phyloP scores from a whole-genome alignment of 2,888 invertebrate species.

The Agrotis segetum region DNA sequence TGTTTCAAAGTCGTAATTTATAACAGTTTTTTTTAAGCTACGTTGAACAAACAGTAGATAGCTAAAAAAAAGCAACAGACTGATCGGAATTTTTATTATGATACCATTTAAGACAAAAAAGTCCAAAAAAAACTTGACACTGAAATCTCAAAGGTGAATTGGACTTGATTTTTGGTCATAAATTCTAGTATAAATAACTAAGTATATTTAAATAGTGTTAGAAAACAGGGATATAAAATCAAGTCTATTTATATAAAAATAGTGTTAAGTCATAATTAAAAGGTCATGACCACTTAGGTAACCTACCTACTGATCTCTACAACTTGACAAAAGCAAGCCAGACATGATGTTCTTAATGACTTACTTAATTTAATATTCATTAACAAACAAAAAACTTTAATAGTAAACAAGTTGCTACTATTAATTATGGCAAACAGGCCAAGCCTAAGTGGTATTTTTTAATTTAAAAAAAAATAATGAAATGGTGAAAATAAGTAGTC shows the following conservation, averaged over 20 bases:
- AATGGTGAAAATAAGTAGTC: too few species aligned
- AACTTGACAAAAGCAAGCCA: background rate
- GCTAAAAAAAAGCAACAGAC: background rate
- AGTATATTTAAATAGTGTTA: background rate
- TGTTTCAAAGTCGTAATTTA: background rate
- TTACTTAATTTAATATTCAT: too few species aligned
- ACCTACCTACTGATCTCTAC: background rate
- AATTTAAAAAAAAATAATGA: too few species aligned
- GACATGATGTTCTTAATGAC: background rate
- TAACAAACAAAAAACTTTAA: too few species aligned
- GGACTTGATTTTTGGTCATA: background rate
- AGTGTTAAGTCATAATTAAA: slow-evolving; percentile 1
- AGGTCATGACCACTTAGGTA: background rate
- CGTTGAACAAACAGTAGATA: background rate
- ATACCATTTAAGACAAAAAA: background rate
- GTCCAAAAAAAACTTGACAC: slow-evolving; percentile 8
- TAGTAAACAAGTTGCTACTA: too few species aligned
- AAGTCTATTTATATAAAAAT: slow-evolving; percentile 13
- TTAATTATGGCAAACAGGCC: too few species aligned
- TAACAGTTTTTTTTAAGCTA: background rate
- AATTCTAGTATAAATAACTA: background rate
- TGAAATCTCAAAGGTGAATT: slow-evolving; percentile 3
- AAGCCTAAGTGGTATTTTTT: too few species aligned
- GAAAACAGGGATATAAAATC: background rate
- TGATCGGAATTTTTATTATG: background rate